These are phyloP conservation scores for Sebastes dallii DNA, from an alignment of 2,797 vertebrate species.

Conservation along the genomic window DNA sequence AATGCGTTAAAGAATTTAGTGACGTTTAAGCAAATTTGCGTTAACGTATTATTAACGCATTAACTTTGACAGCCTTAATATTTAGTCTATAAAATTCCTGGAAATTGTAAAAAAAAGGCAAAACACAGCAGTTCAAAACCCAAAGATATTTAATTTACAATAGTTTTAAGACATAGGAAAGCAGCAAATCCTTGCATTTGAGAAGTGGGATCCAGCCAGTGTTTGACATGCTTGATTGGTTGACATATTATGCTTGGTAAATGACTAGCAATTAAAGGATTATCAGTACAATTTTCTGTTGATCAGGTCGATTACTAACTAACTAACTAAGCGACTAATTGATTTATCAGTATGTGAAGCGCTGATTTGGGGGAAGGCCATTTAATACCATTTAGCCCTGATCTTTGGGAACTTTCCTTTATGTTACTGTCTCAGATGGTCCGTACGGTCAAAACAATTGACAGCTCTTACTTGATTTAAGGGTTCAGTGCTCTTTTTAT, in stretches of 20 bases:
- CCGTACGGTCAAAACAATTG: background rate
- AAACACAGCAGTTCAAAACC: background rate
- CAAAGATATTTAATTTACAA: background rate
- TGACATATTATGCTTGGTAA: background rate
- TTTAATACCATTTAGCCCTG: background rate
- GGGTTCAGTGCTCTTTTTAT: background rate
- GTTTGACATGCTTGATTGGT: background rate
- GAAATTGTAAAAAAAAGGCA: background rate
- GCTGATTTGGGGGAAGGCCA: background rate
- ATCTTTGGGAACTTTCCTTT: background rate
- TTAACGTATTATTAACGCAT: too few species aligned
- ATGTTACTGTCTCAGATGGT: background rate
- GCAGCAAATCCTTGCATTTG: background rate
- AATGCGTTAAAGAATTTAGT: too few species aligned
- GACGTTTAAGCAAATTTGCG: fast-evolving
- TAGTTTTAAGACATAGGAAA: background rate
- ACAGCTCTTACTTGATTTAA: background rate
- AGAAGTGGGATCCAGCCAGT: background rate
- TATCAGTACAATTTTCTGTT: background rate
- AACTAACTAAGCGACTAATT: background rate
- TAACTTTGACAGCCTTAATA: too few species aligned
- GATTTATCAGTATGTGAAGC: background rate
- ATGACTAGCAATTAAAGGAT: background rate
- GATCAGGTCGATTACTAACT: background rate
- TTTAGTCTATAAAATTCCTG: background rate